Percentiles rank a stretch among this genome's conserved stretches.
These are phyloP conservation scores for Leptinotarsa juncta DNA, from an alignment of 2,888 invertebrate species.

Conservation along the genomic window DNA sequence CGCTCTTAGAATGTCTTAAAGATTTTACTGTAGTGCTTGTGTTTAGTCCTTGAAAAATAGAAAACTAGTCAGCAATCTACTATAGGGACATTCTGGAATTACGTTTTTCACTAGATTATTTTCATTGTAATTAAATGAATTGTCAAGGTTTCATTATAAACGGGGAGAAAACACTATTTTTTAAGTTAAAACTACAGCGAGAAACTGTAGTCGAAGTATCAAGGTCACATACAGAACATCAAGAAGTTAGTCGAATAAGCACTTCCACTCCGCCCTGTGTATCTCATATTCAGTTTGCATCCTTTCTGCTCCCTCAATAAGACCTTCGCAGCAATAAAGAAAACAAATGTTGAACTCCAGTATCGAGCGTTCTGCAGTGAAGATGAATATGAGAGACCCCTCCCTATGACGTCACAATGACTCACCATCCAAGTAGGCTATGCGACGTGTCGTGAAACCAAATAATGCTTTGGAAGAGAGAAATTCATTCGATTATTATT, in stretches of 20 bases:
- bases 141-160: too few relatives aligned
- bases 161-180: too few relatives aligned
- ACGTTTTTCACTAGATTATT: too few relatives aligned
- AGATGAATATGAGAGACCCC: constrained; percentile 23
- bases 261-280: not conserved
- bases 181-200: too few relatives aligned
- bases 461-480: constrained; percentile 7
- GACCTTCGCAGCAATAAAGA: constrained; percentile 5
- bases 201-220: not conserved
- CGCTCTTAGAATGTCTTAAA: too few relatives aligned
- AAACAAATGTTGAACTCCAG: constrained; percentile 16
- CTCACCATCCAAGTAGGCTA: constrained; percentile 25
- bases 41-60: too few relatives aligned
- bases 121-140: too few relatives aligned
- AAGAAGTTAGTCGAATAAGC: too few relatives aligned
- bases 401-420: constrained; percentile 28
- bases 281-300: not conserved
- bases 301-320: not conserved
- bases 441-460: constrained; percentile 25
- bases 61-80: too few relatives aligned
- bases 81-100: too few relatives aligned
- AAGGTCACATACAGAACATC: too few relatives aligned
- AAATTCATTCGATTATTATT: constrained; percentile 17
- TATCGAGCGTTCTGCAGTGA: constrained; percentile 26
- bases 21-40: too few relatives aligned